Percentiles rank a stretch among this genome's conserved stretches.
Evolutionary conservation across 2,797 vertebrate species (phyloP).

Genomic region (Oryzias sinensis): DNA sequence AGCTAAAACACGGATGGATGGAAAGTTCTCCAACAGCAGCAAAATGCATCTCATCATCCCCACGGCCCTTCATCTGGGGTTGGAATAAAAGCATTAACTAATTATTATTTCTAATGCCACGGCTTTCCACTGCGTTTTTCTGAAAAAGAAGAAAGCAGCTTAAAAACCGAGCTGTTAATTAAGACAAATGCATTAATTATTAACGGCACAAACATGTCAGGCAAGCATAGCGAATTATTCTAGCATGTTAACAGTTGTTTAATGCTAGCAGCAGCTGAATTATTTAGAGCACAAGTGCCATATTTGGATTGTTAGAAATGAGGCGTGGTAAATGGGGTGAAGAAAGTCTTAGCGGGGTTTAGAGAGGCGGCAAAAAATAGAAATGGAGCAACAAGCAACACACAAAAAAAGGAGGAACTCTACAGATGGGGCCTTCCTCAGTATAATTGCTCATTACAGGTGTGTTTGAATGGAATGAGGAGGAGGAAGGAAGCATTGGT

Average conservation of each 20-base stretch:
- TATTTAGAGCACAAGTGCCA: slow-evolving; percentile 93
- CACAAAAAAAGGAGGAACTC: slow-evolving; percentile 1
- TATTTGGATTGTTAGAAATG: slow-evolving; percentile 91
- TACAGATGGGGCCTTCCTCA: slow-evolving; percentile 50
- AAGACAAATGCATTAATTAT: slow-evolving; percentile 99
- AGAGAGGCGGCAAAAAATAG: slow-evolving; percentile 37
- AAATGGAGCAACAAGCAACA: slow-evolving; percentile 25
- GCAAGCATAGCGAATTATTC: slow-evolving; percentile 99
- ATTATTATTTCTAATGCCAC: slow-evolving; percentile 93
- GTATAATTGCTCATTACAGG: slow-evolving; percentile 69
- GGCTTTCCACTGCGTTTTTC: slow-evolving; percentile 85
- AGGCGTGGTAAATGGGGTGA: slow-evolving; percentile 72
- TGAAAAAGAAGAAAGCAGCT: slow-evolving; percentile 87
- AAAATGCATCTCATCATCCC: slow-evolving; percentile 46
- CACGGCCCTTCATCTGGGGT: slow-evolving; percentile 80
- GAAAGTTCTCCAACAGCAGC: too few relatives aligned
- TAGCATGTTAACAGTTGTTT: slow-evolving; percentile 99
- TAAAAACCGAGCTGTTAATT: slow-evolving; percentile 98
- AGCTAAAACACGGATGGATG: too few relatives aligned
- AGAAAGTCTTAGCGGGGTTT: slow-evolving; percentile 47
- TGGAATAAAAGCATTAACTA: slow-evolving; percentile 94
- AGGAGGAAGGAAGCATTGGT: slow-evolving; percentile 36
- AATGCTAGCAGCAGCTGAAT: slow-evolving; percentile 99
- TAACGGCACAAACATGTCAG: slow-evolving; percentile 99
- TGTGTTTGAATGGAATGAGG: slow-evolving; percentile 42